phyloP scores from a whole-genome alignment of 64 coral and sea anemone genomes.

The Astreopora myriophthalma region DNA sequence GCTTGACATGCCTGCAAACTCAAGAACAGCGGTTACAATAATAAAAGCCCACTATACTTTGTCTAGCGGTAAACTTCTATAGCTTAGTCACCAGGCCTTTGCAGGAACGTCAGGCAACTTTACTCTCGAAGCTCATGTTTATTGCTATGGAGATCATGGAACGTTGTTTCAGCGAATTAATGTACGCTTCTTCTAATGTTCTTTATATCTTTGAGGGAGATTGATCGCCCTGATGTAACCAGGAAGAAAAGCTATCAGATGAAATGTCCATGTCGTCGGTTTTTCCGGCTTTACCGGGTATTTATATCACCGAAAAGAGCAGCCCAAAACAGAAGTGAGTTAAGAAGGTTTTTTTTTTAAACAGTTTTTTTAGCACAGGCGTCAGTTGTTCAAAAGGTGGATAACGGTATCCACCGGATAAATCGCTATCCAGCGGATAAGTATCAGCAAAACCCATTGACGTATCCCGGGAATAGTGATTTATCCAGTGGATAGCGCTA shows the following conservation, averaged over 20 bases:
- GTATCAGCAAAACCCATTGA: too few species aligned
- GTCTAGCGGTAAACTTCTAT: neutral
- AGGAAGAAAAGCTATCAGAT: neutral
- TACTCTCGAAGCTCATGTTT: neutral
- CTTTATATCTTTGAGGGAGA: neutral
- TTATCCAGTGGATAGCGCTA: too few species aligned
- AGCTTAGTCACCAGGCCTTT: slow-evolving; percentile 11
- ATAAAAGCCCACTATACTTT: neutral
- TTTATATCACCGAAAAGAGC: slow-evolving; percentile 16
- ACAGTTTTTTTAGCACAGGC: too few species aligned
- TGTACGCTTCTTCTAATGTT: neutral
- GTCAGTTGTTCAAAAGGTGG: too few species aligned
- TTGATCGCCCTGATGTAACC: neutral
- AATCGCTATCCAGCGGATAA: too few species aligned
- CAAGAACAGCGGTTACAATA: neutral
- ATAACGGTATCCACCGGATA: too few species aligned
- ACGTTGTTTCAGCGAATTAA: neutral
- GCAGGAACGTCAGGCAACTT: neutral
- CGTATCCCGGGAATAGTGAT: too few species aligned
- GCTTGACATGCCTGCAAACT: slow-evolving; percentile 10
- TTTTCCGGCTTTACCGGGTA: slow-evolving; percentile 1
- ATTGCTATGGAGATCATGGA: slow-evolving; percentile 31
- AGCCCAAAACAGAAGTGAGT: slow-evolving; percentile 17
- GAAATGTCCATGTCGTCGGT: slow-evolving; percentile 31
- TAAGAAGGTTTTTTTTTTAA: neutral